Percentiles rank a stretch among this genome's conserved stretches.
Conservation (phyloP, 2,888 invertebrate species). For the Acronicta aceris region DNA sequence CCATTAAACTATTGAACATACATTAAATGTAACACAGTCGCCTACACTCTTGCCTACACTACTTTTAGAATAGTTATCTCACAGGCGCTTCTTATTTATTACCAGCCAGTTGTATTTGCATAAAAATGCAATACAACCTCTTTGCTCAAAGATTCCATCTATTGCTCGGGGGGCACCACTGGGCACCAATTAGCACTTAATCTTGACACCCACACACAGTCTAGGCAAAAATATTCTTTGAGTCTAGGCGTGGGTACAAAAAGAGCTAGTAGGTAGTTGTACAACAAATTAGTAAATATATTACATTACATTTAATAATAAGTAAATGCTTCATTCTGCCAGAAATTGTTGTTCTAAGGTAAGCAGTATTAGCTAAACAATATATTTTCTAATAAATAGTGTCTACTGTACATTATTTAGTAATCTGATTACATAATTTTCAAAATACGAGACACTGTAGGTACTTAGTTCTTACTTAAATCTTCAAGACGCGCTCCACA, state of each 20-base stretch:
- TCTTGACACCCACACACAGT: constrained; percentile 57
- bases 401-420: too few relatives aligned
- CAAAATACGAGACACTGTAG: too few relatives aligned
- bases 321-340: neutral
- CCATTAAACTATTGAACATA: constrained; percentile 17
- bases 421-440: too few relatives aligned
- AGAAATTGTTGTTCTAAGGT: too few relatives aligned
- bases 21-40: constrained; percentile 30
- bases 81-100: constrained; percentile 46
- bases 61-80: constrained; percentile 36
- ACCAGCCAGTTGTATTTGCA: constrained; percentile 56
- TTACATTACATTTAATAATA: too few relatives aligned
- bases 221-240: too few relatives aligned
- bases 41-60: constrained; percentile 39
- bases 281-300: constrained; percentile 16
- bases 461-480: too few relatives aligned
- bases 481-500: too few relatives aligned
- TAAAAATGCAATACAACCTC: constrained; percentile 64
- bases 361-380: too few relatives aligned
- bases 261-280: constrained; percentile 23
- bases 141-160: constrained; percentile 53
- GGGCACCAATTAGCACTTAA: constrained; percentile 66
- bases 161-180: constrained; percentile 42
- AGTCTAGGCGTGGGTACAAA: constrained; percentile 18
- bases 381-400: too few relatives aligned